These are phyloP conservation scores for Calcarius lapponicus DNA, from an alignment of 2,797 vertebrate genomes.

Conservation along the genomic window DNA sequence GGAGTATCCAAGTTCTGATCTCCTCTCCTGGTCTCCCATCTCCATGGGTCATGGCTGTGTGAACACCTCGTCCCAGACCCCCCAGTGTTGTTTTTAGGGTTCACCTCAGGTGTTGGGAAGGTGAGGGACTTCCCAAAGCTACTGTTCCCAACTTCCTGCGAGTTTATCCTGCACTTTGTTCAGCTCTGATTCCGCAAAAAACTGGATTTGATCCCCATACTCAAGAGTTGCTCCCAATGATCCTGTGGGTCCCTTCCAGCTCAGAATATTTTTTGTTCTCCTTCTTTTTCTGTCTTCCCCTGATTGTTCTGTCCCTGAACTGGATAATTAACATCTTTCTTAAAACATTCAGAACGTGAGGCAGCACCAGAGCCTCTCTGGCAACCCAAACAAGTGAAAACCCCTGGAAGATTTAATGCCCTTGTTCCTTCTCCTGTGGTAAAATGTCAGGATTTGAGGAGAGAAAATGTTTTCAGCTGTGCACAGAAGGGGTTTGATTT, in stretches of 20 bases:
- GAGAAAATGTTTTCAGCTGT: constrained; percentile 48
- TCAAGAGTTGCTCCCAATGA: neutral
- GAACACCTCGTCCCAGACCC: neutral
- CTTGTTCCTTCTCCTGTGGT: constrained; percentile 12
- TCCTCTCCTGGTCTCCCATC: neutral
- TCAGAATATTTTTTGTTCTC: neutral
- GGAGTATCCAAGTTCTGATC: neutral
- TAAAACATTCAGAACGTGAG: neutral
- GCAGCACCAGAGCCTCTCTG: neutral
- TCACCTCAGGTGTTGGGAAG: neutral
- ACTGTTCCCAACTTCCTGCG: neutral
- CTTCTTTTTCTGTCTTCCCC: neutral
- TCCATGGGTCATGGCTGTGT: neutral
- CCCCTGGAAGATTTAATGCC: constrained; percentile 26
- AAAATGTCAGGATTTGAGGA: constrained; percentile 60
- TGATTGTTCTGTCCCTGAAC: neutral
- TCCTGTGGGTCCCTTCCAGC: neutral
- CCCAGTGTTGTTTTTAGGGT: neutral
- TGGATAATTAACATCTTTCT: constrained; percentile 18
- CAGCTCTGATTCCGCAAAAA: neutral
- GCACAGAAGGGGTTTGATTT: constrained; percentile 45
- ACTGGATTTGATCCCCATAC: neutral
- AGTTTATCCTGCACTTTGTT: neutral
- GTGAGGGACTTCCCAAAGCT: neutral
- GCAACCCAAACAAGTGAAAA: constrained; percentile 40